Evolutionary conservation across 2,797 vertebrate genomes (phyloP).

Genomic region (Chiroxiphia lanceolata): DNA sequence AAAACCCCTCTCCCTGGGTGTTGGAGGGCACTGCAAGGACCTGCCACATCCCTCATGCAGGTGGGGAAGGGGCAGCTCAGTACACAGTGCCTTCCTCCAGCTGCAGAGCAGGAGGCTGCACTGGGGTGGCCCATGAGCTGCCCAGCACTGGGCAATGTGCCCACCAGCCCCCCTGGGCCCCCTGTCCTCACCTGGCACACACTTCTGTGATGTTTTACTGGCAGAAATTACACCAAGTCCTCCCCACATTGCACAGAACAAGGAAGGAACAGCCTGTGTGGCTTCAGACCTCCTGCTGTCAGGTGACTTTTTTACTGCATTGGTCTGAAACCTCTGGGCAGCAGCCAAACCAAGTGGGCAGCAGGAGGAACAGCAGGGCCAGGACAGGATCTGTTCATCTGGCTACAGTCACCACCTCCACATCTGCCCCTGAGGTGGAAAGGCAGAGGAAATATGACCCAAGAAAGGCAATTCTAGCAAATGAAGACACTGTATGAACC

Average conservation of each 20-base stretch:
- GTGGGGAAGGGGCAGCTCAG: neutral
- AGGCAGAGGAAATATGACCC: neutral
- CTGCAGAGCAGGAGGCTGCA: neutral
- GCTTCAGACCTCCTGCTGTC: neutral
- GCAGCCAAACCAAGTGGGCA: neutral
- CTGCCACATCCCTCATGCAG: neutral
- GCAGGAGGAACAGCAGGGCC: neutral
- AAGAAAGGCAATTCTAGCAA: neutral
- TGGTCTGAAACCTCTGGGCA: neutral
- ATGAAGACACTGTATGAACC: fast-evolving
- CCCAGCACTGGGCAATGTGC: neutral
- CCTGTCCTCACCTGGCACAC: fast-evolving
- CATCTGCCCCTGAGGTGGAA: neutral
- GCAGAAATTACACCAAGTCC: neutral
- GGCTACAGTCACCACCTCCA: neutral
- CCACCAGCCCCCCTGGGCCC: neutral
- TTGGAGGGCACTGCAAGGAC: neutral
- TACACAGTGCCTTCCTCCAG: too few species aligned
- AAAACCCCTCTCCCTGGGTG: neutral
- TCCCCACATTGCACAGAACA: neutral
- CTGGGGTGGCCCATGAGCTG: neutral
- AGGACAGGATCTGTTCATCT: neutral
- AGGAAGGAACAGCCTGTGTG: neutral
- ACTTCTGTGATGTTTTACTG: neutral
- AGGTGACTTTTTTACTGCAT: neutral